Conservation (phyloP, 2,113 vertebrate genomes). For the Dasyornis broadbenti region DNA sequence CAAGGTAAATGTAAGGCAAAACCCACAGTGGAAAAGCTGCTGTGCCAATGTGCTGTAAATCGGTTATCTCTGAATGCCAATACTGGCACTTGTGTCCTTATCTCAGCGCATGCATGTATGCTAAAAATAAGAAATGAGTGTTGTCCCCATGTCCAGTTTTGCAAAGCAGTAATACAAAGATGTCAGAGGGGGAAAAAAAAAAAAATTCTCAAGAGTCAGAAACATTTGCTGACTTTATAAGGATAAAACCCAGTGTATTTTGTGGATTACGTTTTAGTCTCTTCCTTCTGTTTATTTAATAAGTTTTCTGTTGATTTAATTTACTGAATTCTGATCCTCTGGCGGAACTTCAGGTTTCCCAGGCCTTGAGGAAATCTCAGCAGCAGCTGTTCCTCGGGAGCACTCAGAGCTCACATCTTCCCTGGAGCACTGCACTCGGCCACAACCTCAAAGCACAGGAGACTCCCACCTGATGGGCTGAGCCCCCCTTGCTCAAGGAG, state of each 20-base stretch:
- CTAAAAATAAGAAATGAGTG: neutral
- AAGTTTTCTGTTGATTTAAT: slow-evolving; percentile 22
- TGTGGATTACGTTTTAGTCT: neutral
- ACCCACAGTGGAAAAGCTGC: neutral
- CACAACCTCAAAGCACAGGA: neutral
- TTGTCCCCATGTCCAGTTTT: neutral
- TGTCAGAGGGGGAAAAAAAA: neutral
- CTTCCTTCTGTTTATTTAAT: slow-evolving; percentile 46
- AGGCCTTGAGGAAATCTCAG: neutral
- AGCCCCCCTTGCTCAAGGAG: neutral
- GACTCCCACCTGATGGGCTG: neutral
- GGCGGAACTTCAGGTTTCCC: neutral
- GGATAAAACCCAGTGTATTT: neutral
- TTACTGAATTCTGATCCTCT: slow-evolving; percentile 15
- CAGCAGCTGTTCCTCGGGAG: neutral
- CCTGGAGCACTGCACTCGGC: neutral
- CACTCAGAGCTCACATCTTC: neutral
- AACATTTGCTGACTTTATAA: slow-evolving; percentile 25
- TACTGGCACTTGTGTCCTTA: neutral
- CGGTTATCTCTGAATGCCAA: neutral
- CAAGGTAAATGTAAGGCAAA: neutral
- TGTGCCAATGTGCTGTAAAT: neutral
- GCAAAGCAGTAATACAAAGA: neutral
- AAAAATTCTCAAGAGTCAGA: neutral
- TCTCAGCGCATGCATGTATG: neutral